Percentiles rank a stretch among this genome's conserved stretches.
phyloP scores from a whole-genome alignment of 2,797 vertebrate species.

The Macropodus opercularis region DNA sequence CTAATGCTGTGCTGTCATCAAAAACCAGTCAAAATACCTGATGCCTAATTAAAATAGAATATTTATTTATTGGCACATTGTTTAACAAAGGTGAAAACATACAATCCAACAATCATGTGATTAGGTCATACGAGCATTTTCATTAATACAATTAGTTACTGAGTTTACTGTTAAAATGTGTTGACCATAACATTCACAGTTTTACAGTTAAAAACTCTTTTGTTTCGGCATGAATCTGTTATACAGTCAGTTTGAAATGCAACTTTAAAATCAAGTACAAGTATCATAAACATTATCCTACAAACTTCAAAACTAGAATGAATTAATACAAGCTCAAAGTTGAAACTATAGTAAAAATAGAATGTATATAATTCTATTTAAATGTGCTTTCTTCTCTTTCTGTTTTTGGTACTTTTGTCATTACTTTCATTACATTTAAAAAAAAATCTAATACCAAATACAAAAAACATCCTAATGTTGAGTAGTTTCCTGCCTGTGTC shows the following conservation, averaged over 20 bases:
- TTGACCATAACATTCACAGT: not conserved
- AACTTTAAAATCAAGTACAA: conserved; percentile 3
- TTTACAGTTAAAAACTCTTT: not conserved
- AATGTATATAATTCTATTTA: conserved; percentile 2
- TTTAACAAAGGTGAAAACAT: conserved; percentile 16
- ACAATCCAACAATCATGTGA: not conserved
- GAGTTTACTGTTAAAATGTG: not conserved
- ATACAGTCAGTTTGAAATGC: not conserved
- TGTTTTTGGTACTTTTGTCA: not conserved
- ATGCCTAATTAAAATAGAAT: not conserved
- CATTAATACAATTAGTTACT: not conserved
- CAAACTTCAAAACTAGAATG: conserved; percentile 11
- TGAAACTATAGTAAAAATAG: conserved; percentile 7
- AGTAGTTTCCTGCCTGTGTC: not conserved
- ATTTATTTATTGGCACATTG: not conserved
- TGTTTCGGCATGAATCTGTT: conserved; percentile 9
- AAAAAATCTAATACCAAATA: not conserved
- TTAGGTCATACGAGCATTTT: not conserved
- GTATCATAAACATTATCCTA: conserved; percentile 1
- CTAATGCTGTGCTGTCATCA: not conserved
- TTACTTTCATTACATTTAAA: not conserved
- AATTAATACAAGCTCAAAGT: not conserved
- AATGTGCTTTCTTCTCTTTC: conserved; percentile 1
- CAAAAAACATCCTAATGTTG: not conserved
- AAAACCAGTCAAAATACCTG: too few relatives aligned